Percentiles rank a stretch among this genome's conserved stretches.
phyloP scores from a whole-genome alignment of 37 sponge, comb jelly and placozoan species.

The Agelas oroides region DNA sequence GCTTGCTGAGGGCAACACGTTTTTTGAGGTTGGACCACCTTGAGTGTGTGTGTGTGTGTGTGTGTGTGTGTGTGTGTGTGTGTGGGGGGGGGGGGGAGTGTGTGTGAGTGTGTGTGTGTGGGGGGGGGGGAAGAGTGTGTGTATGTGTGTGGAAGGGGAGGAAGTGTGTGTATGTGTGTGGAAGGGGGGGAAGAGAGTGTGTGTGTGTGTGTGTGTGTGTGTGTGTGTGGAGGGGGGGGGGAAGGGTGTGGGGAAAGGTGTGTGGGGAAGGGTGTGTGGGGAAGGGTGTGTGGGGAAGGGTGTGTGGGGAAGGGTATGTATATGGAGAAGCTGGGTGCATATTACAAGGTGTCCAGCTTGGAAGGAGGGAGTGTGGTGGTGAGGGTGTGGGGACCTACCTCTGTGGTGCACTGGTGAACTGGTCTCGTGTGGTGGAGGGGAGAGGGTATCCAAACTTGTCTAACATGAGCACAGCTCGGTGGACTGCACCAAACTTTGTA shows the following conservation, averaged over 20 bases:
- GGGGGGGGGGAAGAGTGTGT: not conserved
- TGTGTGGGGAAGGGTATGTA: not conserved
- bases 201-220: not conserved
- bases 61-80: too few relatives aligned
- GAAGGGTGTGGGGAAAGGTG: too few relatives aligned
- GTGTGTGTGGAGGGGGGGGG: too few relatives aligned
- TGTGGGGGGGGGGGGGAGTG: not conserved
- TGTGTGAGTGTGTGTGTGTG: not conserved
- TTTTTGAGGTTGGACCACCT: conserved; percentile 90
- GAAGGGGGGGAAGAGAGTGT: too few relatives aligned
- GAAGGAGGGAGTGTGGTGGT: too few relatives aligned
- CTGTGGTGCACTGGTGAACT: conserved; percentile 78
- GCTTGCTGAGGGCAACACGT: conserved; percentile 89
- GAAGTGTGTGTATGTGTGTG: too few relatives aligned
- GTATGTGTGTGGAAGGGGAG: not conserved
- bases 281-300: not conserved
- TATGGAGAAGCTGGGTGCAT: not conserved
- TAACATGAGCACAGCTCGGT: conserved; percentile 68
- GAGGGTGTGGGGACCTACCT: conserved; percentile 37
- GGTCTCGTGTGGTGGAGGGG: conserved; percentile 37
- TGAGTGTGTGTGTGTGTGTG: not conserved
- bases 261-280: too few relatives aligned
- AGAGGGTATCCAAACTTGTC: conserved; percentile 62
- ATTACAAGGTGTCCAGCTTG: too few relatives aligned
- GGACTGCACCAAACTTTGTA: conserved; percentile 80